These are phyloP conservation scores for Agapornis roseicollis DNA, from an alignment of 2,113 vertebrate species.

Conservation along the genomic window DNA sequence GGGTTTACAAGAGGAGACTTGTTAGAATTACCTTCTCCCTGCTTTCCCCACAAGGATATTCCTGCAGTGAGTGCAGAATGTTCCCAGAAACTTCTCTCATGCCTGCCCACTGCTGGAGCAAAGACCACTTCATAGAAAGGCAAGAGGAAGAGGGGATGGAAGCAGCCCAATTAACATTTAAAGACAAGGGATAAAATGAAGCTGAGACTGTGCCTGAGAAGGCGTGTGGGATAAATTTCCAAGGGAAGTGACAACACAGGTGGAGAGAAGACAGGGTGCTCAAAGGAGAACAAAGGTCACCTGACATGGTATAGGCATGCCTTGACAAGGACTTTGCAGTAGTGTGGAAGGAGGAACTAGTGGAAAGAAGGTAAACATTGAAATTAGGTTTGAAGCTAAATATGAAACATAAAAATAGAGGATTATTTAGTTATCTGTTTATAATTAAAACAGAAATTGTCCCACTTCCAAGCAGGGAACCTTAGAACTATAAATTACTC, in stretches of 20 bases:
- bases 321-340: neutral
- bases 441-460: neutral
- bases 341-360: neutral
- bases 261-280: neutral
- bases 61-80: neutral
- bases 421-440: neutral
- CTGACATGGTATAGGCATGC: too few relatives aligned
- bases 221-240: rapidly evolving
- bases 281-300: neutral
- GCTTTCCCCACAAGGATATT: neutral
- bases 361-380: neutral
- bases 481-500: neutral
- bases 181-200: neutral
- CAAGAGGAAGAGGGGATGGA: neutral
- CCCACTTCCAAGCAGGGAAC: neutral
- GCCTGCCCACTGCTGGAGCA: neutral
- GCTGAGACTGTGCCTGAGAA: neutral
- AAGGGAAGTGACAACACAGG: neutral
- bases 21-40: neutral
- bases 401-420: neutral
- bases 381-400: neutral
- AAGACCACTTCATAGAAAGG: neutral
- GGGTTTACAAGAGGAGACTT: neutral
- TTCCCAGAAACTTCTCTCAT: neutral
- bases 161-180: neutral